Evolutionary conservation across 2,888 invertebrate genomes (phyloP).

Genomic region (Euclidia mi): DNA sequence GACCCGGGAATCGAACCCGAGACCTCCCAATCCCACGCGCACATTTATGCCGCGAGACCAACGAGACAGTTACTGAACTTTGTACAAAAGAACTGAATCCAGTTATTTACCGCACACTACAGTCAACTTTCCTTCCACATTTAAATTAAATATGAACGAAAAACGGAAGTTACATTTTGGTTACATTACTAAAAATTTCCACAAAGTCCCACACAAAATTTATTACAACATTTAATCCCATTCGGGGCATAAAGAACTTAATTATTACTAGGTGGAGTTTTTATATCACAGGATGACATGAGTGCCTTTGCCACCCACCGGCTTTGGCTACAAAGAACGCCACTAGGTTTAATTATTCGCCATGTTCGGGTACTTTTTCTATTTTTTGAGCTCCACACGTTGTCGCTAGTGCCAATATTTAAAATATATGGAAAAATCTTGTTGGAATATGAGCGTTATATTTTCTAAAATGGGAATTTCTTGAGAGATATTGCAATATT

Average conservation of each 20-base stretch:
- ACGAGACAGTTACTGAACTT: too few relatives aligned
- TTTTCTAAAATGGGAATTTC: too few relatives aligned
- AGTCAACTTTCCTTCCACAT: too few relatives aligned
- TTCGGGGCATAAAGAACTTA: slow-evolving; percentile 20
- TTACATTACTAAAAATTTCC: too few relatives aligned
- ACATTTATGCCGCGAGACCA: too few relatives aligned
- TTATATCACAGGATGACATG: slow-evolving; percentile 39
- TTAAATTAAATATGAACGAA: too few relatives aligned
- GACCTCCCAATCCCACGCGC: too few relatives aligned
- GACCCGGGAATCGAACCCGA: too few relatives aligned
- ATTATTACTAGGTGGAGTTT: slow-evolving; percentile 38
- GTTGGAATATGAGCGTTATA: background rate
- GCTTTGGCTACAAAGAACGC: slow-evolving; percentile 46
- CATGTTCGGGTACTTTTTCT: slow-evolving; percentile 10
- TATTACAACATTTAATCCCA: background rate
- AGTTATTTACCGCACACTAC: too few relatives aligned
- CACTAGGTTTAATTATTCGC: slow-evolving; percentile 32
- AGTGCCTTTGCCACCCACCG: slow-evolving; percentile 37
- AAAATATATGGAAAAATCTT: background rate
- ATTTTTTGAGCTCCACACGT: background rate
- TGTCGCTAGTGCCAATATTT: background rate
- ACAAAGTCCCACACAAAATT: background rate
- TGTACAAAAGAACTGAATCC: too few relatives aligned
- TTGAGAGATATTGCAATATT: too few relatives aligned
- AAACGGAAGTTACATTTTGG: too few relatives aligned